Evolutionary conservation across 2,797 vertebrate species (phyloP), one percentile per base, ranked within the genome.

Genomic region (Spondyliosoma cantharus): DNA sequence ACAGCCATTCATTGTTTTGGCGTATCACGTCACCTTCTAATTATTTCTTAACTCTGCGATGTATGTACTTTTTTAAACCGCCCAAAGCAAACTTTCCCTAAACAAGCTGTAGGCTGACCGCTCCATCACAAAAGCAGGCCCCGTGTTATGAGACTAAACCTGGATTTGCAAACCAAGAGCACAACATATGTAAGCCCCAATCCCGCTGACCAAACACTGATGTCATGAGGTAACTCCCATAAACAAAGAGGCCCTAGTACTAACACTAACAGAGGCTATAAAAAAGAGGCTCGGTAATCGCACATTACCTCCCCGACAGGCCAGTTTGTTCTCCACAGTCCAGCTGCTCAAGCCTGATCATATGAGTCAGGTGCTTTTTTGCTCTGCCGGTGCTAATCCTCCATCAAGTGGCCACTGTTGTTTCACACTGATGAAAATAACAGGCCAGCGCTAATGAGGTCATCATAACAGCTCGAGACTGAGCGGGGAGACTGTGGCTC

Each of bases 171-270:
- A 78, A 72, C 9, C 49, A 76, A 78, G 73, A 59, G 24, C 13
- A n/a, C 58, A 49, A 12, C 14, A 17, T 61, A 7, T 4, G 9
- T 53, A 46, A 88, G 49, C 57, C 62, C 27, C 57, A 56, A 72
- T 78, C 75, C 63, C 12, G 67, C 54, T 50, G 43, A 78, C 60
- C 27, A 78, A 83, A 75, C 76, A 12, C 45, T 71, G 73, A 82
- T 81, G 66, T 89, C 81, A 86, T 65, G 16, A 65, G 50, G 56
- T 54, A 80, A 69, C 59, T 57, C 37, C n/a, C 48, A n/a, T 63
- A 72, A 84, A 92, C 89, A 91, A 91, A 91, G 71, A 80, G 53
- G 52, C 43, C 61, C 60, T 63, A 88, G 90, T 48, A 27, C 37
- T 37, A 37, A 37, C 45, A 46, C 2, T 24, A 19, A 76, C 37